These are phyloP conservation scores for Manis pentadactyla DNA, from an alignment of 2,797 vertebrate genomes.

Conservation along the genomic window DNA sequence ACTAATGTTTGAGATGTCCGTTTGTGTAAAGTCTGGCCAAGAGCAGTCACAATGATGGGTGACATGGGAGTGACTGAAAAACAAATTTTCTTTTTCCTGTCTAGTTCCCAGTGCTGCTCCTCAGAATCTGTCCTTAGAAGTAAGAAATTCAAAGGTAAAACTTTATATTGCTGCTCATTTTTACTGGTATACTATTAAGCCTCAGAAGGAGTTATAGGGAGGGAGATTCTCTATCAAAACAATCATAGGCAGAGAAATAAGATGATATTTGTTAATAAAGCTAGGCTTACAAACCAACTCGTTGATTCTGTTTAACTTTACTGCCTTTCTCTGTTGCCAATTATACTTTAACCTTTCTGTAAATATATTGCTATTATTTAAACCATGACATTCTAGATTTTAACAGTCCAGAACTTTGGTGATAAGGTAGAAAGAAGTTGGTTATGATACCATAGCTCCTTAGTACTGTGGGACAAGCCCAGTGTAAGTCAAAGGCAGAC, in stretches of 20 bases:
- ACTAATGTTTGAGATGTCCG: neutral
- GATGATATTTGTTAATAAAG: neutral
- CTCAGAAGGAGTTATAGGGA: neutral
- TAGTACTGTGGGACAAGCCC: neutral
- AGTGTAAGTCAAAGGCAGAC: neutral
- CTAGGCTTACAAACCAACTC: neutral
- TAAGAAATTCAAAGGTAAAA: slow-evolving; percentile 98
- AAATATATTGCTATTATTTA: neutral
- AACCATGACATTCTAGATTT: neutral
- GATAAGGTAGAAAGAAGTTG: neutral
- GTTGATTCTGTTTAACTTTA: neutral
- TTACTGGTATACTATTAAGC: neutral
- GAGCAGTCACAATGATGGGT: neutral
- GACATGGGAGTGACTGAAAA: neutral
- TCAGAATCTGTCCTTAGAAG: slow-evolving; percentile 97
- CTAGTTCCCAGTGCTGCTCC: slow-evolving; percentile 96
- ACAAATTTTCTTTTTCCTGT: neutral
- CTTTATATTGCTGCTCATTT: slow-evolving; percentile 31
- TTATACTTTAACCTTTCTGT: neutral
- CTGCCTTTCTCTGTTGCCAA: slow-evolving; percentile 18
- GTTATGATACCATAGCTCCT: neutral
- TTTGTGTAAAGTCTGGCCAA: slow-evolving; percentile 4
- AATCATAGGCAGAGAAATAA: neutral
- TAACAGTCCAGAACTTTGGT: neutral
- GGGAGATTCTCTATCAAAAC: neutral